phyloP scores from a whole-genome alignment of 2,888 invertebrate genomes.

The Dastarcus helophoroides region DNA sequence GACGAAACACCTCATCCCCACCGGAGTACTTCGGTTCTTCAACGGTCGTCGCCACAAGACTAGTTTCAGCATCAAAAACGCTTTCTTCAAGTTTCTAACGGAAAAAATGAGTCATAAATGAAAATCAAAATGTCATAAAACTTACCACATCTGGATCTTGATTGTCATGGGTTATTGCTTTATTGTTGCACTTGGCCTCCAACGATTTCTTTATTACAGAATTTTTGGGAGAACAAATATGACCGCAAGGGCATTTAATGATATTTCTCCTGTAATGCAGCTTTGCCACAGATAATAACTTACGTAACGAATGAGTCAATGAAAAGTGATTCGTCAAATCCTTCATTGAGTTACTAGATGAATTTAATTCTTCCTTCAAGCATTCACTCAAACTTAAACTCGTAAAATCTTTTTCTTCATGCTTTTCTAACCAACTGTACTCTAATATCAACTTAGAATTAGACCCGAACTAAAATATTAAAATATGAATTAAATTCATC shows the following conservation, averaged over 20 bases:
- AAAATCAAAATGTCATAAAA: too few relatives aligned
- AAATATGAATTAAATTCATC: conserved; percentile 9
- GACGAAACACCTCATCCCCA: conserved; percentile 8
- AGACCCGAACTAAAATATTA: conserved; percentile 50
- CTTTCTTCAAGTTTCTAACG: conserved; percentile 6
- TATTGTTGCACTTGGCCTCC: not conserved
- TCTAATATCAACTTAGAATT: conserved; percentile 65
- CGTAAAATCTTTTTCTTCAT: conserved; percentile 16
- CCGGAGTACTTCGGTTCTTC: conserved; percentile 8
- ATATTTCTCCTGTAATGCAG: conserved; percentile 32
- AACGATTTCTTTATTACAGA: conserved; percentile 8
- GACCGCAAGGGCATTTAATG: conserved; percentile 45
- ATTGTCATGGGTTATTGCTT: too few relatives aligned
- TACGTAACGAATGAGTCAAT: conserved; percentile 36
- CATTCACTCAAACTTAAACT: not conserved
- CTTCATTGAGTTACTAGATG: conserved; percentile 14
- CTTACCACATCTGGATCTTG: conserved; percentile 7
- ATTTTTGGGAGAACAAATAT: conserved; percentile 35
- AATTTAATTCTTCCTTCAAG: not conserved
- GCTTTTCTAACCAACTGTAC: conserved; percentile 57
- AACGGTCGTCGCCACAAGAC: conserved; percentile 1
- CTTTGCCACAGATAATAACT: conserved; percentile 45
- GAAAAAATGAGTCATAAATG: too few relatives aligned
- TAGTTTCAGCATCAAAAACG: conserved; percentile 1
- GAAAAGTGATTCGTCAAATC: conserved; percentile 11